Base-by-base conservation (phyloP, 2,797 vertebrate species). In the Oreonectes daqikongensis region DNA sequence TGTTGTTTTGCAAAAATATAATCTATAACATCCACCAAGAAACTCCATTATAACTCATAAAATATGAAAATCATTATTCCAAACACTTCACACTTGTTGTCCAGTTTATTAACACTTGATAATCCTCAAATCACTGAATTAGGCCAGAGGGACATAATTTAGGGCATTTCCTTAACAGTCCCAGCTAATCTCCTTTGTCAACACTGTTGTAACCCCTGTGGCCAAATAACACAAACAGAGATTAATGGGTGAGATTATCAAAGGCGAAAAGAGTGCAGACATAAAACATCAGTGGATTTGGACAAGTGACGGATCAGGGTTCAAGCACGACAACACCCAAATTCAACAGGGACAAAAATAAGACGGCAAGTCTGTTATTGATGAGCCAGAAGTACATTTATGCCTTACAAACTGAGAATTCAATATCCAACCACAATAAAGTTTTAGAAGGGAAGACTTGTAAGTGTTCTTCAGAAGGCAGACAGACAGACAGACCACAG, bases 181-280 rank as follows among this genome's bases (percentile, higher is more conserved):
- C 46, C 10, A 68, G 50, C 3, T 79, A 84, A 84, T 84, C 77
- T 75, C 65, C 70, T 83, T 81, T 81, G 53, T 53, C 28, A 60
- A 60, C 64, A 32, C 28, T 60, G 38, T 35, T 48, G 69, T 64
- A 75, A 14, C 46, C 44, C 44, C 32, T 44, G 24, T 70, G 52
- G 66, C 61, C 17, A 46, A 81, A 76, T 24, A 66, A 63, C 38
- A 11, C 64, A 79, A 78, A 81, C 66, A 82, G 67, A 77, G 69
- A 78, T 77, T 78, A 59, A 69, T 20, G 14, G 48, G 42, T 28
- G 60, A 66, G 75, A 72, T 83, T 78, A 71, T 60, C 57, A 55
- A 44, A 64, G 15, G 53, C 78, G 59, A 57, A 69, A 73, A 66
- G 20, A 46, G 69, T 48, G 10, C n/a, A 28, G 32, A 35, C 14